Conservation (phyloP, 1,140 invertebrate genomes). For the Brachionus rubens region DNA sequence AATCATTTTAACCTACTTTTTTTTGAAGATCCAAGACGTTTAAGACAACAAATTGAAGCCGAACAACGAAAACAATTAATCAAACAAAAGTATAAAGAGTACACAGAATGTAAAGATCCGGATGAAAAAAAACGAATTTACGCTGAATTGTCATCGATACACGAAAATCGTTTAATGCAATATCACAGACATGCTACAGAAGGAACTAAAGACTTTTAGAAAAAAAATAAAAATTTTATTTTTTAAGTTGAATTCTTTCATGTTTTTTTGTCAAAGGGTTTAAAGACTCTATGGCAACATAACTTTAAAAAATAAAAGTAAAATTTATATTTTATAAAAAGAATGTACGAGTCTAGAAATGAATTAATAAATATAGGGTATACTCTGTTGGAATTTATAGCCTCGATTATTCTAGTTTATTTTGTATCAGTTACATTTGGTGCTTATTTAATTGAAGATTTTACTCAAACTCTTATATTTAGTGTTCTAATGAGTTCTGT, state of each 20-base stretch:
- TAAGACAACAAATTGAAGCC: background rate
- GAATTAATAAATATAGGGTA: background rate
- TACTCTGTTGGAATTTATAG: slow-evolving; percentile 3
- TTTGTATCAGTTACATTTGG: slow-evolving; percentile 15
- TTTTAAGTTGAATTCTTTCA: too few relatives aligned
- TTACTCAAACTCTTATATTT: background rate
- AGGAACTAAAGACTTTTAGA: background rate
- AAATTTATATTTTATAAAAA: background rate
- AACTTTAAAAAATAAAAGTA: background rate
- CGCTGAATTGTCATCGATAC: slow-evolving; percentile 1
- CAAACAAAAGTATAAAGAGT: background rate
- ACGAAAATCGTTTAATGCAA: slow-evolving; percentile 18
- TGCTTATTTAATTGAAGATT: slow-evolving; percentile 32
- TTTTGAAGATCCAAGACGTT: background rate
- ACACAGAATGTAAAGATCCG: slow-evolving; percentile 11
- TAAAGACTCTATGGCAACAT: background rate
- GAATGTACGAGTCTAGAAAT: background rate
- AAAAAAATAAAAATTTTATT: background rate
- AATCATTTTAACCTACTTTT: background rate
- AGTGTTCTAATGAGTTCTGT: background rate
- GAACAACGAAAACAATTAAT: slow-evolving; percentile 4
- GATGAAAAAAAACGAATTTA: slow-evolving; percentile 15
- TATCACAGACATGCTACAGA: background rate
- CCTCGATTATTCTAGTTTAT: background rate
- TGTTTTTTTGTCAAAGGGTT: too few relatives aligned